Evolutionary conservation across 1,140 invertebrate genomes (phyloP), one percentile per base, ranked within the genome.

Genomic region (Cataglyphis hispanica): DNA sequence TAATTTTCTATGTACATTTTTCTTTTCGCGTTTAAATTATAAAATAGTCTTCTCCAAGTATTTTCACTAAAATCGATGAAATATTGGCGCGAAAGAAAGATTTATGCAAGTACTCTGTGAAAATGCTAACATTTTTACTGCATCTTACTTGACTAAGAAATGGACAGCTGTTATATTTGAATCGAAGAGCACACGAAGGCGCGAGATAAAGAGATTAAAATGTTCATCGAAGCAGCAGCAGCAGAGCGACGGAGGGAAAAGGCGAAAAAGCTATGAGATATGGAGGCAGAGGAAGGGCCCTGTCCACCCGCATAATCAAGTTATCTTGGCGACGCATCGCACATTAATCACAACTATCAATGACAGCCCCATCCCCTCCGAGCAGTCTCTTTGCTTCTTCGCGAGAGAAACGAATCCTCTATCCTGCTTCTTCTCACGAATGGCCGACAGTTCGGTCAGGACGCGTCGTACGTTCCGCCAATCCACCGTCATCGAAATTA

Each of bases 291-390:
- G 34, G 43, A 66, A 11, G 27, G 25, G 22, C 16, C 37, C 46
- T 75, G 83, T 31, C 83, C 84, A 86, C 85, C 85, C 86, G 92
- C 90, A 93, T 94, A 94, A 94, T 93, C 92, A 91, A 94, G 91
- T 92, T 93, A 93, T 92, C 91, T 87, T 78, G 66, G 70, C 85
- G 86, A 86, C 80, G 83, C 86, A 88, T 92, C 89, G 88, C 86
- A 76, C 91, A 93, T 94, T 93, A 93, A 94, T 94, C 93, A 94
- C 91, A 94, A 94, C 93, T 93, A 93, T 93, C 92, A 93, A 94
- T 93, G 93, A 93, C 92, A 93, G 90, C 72, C 27, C 22, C 83
- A 34, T 64, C 63, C 86, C 60, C 22, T 37, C 31, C 40, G 66
- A 37, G 58, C 10, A 50, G 83, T 31, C 75, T 84, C 84, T 80